Evolutionary conservation across 2,888 invertebrate genomes (phyloP).

Genomic region (Lithosia quadra): DNA sequence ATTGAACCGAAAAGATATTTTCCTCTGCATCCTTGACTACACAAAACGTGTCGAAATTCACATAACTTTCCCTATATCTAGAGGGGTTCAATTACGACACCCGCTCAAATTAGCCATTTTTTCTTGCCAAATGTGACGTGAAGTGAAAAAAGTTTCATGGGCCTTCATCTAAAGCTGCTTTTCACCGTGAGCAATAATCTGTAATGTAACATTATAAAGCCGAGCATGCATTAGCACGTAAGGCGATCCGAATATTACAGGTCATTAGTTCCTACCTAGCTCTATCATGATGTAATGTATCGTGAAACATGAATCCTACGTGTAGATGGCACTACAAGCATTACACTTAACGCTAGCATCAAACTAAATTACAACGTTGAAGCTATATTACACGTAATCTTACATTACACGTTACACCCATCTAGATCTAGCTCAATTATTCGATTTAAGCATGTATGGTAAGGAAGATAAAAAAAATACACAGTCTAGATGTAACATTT

Average conservation of each 20-base stretch:
- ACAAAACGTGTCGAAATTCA: conserved; percentile 46
- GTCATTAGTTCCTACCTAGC: too few species aligned
- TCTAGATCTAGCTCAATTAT: too few species aligned
- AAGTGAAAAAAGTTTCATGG: conserved; percentile 48
- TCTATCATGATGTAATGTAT: too few species aligned
- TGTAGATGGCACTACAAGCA: too few species aligned
- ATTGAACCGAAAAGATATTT: background rate
- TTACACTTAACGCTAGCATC: too few species aligned
- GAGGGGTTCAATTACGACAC: conserved; percentile 48
- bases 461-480: background rate
- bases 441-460: too few species aligned
- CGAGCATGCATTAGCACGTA: background rate
- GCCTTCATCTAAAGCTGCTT: conserved; percentile 12
- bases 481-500: too few species aligned
- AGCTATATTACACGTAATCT: too few species aligned
- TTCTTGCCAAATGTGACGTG: conserved; percentile 53
- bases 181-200: background rate
- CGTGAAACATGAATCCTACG: too few species aligned
- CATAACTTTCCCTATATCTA: conserved; percentile 49
- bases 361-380: too few species aligned
- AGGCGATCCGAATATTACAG: too few species aligned
- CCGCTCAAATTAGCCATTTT: conserved; percentile 53
- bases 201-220: background rate
- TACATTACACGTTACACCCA: too few species aligned
- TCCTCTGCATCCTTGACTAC: conserved; percentile 14